A percentile compares a stretch with the other conserved stretches of the same genome.
These are phyloP conservation scores for Diloba caeruleocephala DNA, from an alignment of 2,888 invertebrate species.

Conservation along the genomic window DNA sequence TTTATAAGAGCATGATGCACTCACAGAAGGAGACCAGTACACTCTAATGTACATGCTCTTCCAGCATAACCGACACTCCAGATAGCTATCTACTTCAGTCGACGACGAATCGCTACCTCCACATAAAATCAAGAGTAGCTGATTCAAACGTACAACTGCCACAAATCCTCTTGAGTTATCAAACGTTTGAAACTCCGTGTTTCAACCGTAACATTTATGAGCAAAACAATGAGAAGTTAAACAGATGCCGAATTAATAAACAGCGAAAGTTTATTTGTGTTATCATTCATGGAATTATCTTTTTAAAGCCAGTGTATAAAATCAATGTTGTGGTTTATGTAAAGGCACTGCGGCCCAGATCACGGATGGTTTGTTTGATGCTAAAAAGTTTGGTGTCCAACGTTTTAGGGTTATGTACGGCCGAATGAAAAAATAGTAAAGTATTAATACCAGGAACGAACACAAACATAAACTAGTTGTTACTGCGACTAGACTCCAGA, in stretches of 20 bases:
- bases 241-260: constrained; percentile 51
- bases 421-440: too few relatives aligned
- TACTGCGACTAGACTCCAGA: too few relatives aligned
- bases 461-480: too few relatives aligned
- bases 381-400: constrained; percentile 8
- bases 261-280: constrained; percentile 43
- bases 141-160: constrained; percentile 16
- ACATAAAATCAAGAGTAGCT: constrained; percentile 25
- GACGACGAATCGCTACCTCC: constrained; percentile 17
- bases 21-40: too few relatives aligned
- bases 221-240: constrained; percentile 55
- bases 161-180: constrained; percentile 31
- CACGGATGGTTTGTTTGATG: constrained; percentile 16
- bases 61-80: constrained; percentile 23
- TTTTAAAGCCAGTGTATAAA: constrained; percentile 37
- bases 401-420: too few relatives aligned
- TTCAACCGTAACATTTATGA: constrained; percentile 28
- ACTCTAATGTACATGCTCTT: too few relatives aligned
- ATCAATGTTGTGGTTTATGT: constrained; percentile 30
- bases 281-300: constrained; percentile 51
- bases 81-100: too few relatives aligned
- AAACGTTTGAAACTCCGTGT: constrained; percentile 26
- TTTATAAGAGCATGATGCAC: too few relatives aligned
- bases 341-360: constrained; percentile 14
- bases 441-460: too few relatives aligned